These are phyloP conservation scores for Hyperoplus lanceolatus DNA, from an alignment of 2,797 vertebrate genomes.

Conservation along the genomic window DNA sequence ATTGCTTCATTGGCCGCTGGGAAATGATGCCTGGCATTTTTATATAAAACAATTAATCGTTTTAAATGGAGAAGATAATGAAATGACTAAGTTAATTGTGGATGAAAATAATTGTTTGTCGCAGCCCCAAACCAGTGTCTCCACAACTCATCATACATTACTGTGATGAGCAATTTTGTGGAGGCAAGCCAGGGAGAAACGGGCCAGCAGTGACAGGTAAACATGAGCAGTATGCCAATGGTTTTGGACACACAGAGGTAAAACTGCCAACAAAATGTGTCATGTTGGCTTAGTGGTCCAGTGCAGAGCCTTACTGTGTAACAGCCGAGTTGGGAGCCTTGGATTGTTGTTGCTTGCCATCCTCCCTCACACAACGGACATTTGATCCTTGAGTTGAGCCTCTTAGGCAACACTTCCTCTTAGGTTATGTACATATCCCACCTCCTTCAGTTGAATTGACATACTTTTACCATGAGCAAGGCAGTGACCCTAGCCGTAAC, in stretches of 20 bases:
- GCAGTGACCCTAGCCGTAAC: slow-evolving; percentile 31
- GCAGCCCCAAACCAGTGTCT: background rate
- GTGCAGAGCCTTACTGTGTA: background rate
- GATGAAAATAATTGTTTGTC: background rate
- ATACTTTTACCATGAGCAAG: slow-evolving; percentile 19
- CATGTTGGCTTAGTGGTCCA: slow-evolving; percentile 7
- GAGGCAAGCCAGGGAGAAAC: slow-evolving; percentile 7
- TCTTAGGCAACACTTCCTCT: slow-evolving; percentile 46
- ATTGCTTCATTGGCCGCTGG: background rate
- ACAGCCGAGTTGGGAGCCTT: slow-evolving; percentile 23
- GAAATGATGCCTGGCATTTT: background rate
- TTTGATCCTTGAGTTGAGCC: slow-evolving; percentile 54
- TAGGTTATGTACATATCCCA: slow-evolving; percentile 22
- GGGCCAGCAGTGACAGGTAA: slow-evolving; percentile 10
- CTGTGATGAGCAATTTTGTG: no score
- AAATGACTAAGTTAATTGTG: background rate
- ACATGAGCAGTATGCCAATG: slow-evolving; percentile 11
- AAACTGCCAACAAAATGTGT: slow-evolving; percentile 23
- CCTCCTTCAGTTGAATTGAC: slow-evolving; percentile 18
- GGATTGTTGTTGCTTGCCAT: slow-evolving; percentile 23
- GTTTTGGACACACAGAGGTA: slow-evolving; percentile 12
- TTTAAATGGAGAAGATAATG: background rate
- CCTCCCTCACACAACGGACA: slow-evolving; percentile 32
- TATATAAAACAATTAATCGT: background rate
- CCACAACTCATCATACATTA: slow-evolving; percentile 9